Conservation (phyloP, 2,797 vertebrate genomes). For the Microctenopoma lineatum region DNA sequence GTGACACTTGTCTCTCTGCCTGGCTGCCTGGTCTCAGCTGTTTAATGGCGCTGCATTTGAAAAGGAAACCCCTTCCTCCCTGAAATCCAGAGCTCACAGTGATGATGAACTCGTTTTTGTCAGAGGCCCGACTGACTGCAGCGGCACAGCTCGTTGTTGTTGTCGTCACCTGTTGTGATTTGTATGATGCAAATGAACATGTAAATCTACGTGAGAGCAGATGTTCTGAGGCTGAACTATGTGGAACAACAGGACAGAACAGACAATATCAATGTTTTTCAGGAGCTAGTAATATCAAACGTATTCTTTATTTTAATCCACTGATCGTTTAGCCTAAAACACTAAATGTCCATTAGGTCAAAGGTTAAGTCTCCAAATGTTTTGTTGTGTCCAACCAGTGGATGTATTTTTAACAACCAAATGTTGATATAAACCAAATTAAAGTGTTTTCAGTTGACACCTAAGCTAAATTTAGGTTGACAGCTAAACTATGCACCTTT, state of each 20-base stretch:
- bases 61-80: conserved; percentile 35
- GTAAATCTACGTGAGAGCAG: conserved; percentile 27
- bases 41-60: conserved; percentile 37
- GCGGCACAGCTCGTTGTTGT: not conserved
- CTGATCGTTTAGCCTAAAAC: too few relatives aligned
- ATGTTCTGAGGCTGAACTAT: not conserved
- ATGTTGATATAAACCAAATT: too few relatives aligned
- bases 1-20: conserved; percentile 24
- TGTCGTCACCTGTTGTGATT: conserved; percentile 28
- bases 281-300: too few relatives aligned
- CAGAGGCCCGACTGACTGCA: not conserved
- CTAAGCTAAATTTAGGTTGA: too few relatives aligned
- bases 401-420: too few relatives aligned
- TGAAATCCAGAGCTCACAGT: not conserved
- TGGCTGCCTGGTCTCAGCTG: conserved; percentile 47
- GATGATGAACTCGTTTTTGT: conserved; percentile 38
- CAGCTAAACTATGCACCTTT: too few relatives aligned
- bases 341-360: not conserved
- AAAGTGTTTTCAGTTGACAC: too few relatives aligned
- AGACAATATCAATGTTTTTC: too few relatives aligned
- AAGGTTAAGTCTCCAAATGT: too few relatives aligned
- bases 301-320: too few relatives aligned
- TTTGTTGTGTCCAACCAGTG: too few relatives aligned
- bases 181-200: conserved; percentile 57
- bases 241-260: too few relatives aligned